These are phyloP conservation scores for Sorex araneus DNA, from an alignment of 2,113 vertebrate genomes.

Conservation along the genomic window DNA sequence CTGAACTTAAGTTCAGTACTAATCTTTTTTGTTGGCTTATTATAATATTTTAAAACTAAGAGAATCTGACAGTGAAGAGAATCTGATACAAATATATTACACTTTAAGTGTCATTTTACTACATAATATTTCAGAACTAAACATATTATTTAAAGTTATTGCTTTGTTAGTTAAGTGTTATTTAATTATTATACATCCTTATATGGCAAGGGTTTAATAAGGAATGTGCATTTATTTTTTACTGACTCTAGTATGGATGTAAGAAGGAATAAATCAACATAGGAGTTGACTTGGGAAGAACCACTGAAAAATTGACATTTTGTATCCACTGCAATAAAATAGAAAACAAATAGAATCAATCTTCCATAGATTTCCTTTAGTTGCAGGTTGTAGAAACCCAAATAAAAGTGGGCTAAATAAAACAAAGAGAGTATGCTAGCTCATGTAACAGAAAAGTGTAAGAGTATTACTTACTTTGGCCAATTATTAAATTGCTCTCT, in stretches of 20 bases:
- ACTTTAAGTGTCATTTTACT: conserved; percentile 28
- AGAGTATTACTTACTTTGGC: background rate
- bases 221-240: background rate
- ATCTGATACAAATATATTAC: background rate
- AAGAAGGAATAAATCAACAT: background rate
- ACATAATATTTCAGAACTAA: conserved; percentile 46
- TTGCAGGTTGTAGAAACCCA: background rate
- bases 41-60: conserved; percentile 30
- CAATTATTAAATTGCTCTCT: background rate
- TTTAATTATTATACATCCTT: background rate
- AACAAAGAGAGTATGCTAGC: background rate
- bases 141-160: background rate
- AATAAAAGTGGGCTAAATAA: conserved; percentile 19
- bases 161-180: background rate
- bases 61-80: no score
- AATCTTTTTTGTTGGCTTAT: background rate
- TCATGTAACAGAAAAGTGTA: background rate
- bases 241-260: background rate
- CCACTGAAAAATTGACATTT: background rate
- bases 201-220: background rate
- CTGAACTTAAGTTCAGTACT: background rate
- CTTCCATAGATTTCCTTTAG: conserved; percentile 13
- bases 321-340: background rate
- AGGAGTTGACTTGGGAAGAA: background rate
- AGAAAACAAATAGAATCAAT: background rate